Base-by-base conservation (phyloP, 2,888 invertebrate genomes). In the Apocheima hispidaria region DNA sequence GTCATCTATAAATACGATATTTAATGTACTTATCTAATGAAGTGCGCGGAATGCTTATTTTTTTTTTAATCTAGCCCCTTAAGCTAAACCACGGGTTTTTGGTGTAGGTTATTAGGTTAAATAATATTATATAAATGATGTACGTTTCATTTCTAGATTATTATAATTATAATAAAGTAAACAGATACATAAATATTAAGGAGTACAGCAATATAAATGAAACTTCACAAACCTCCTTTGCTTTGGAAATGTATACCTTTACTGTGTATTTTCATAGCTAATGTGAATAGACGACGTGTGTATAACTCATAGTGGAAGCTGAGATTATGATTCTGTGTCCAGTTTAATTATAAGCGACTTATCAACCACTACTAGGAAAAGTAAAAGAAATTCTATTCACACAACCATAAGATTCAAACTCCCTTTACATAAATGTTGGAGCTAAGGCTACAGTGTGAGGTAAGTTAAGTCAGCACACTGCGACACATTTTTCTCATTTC, bases 401-500 rank as follows among this genome's bases (percentile, higher is more conserved):
- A 16, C 4, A 3, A 2, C 0, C 0, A 28, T 68, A 72, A 60
- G 75, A 75, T 72, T 52, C 43, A 66, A 65, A 70, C 77, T 78
- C 16, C n/a, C 40, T 21, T 35, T 62, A 21, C 12, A 38, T 46
- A n/a, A 10, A 2, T 3, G 16, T 18, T 40, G 16, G 62, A 58
- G 65, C 59, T 74, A 66, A 4, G 70, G 44, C 66, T 40, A 77
- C 75, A 56, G 46, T 60, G 54, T 54, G 36, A 7, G n/a, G 33
- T 33, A 44, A 43, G 63, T 63, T 60, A 66, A 71, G 77, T 75
- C 78, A 78, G 83, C 81, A 84, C 81, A 81, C 81, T 84, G 89
- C 85, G 85, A 89, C 87, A 90, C 84, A 90, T 90, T 90, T 90
- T 91, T 91, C 90, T 90, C 88, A 87, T 91, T 89, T 88, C 84